Evolutionary conservation across 2,113 vertebrate genomes (phyloP).

Genomic region (Xyrauchen texanus): DNA sequence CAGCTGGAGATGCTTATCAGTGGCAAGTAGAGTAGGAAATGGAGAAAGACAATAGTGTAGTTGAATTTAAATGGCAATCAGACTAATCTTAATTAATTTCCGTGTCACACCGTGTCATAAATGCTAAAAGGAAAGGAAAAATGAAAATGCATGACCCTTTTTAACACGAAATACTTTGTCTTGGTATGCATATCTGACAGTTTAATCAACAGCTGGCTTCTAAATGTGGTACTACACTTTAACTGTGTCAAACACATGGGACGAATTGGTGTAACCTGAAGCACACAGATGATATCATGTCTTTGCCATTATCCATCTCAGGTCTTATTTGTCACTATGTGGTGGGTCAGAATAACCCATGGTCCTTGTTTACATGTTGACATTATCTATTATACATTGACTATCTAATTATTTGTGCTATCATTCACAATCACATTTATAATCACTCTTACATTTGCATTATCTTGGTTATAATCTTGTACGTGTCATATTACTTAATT

Average conservation of each 20-base stretch:
- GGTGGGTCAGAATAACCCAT: not conserved
- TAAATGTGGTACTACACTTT: not conserved
- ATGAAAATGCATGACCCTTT: not conserved
- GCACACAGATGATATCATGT: not conserved
- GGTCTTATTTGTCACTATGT: conserved; percentile 4
- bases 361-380: conserved; percentile 33
- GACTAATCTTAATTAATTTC: too few species aligned
- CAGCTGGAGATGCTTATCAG: too few species aligned
- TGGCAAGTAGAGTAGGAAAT: too few species aligned
- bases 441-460: conserved; percentile 10
- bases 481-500: conserved; percentile 28
- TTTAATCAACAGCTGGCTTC: not conserved
- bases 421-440: conserved; percentile 29
- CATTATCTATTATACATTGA: conserved; percentile 29
- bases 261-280: not conserved
- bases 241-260: not conserved
- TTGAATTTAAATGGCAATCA: too few species aligned
- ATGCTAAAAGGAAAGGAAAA: too few species aligned
- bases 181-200: not conserved
- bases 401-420: conserved; percentile 21
- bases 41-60: too few species aligned
- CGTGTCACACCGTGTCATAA: too few species aligned
- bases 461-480: conserved; percentile 32
- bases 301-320: not conserved
- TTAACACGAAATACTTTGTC: not conserved